Evolutionary conservation across 2,797 vertebrate genomes (phyloP), one percentile per base, ranked within the genome.

Genomic region (Leuciscus waleckii): DNA sequence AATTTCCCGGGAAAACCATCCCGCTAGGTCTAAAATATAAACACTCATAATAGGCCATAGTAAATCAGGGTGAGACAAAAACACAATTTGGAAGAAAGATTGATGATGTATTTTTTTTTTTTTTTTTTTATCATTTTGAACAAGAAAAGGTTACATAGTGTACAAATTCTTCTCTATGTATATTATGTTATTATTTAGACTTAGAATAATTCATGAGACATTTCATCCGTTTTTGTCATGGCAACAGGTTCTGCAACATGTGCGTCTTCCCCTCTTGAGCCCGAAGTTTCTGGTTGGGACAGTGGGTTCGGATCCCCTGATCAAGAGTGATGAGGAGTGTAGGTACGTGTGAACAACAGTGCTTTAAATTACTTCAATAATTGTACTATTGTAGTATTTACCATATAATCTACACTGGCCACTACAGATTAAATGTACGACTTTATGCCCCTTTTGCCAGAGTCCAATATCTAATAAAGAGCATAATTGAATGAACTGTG

Each of bases 211-310:
- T 32, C 1, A 78, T 46, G 14, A 46, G 37, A n/a, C 19, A 2
- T 3, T 6, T 23, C 41, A 8, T 46, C 26, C 41, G 37, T 37
- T n/a, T 76, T 49, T 61, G 39, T 77, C 21, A 63, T 76, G 19
- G 49, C 46, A 85, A 17, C 54, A 99, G 98, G 98, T 99, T 39
- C 93, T 99, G 69, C 98, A 99, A 86, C 98, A 99, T 1, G 98
- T 99, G 75, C 97, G 98, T 19, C 93, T 99, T 77, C 98, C 98
- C 0, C 93, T 99, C 79, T 96, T 99, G 80, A 99, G 98, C 90
- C 98, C 98, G 68, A 99, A 99, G 92, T 99, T 99, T 89, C 94
- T 99, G 86, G 98, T 99, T 88, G 98, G 98, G 85, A 99, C 98
- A 0, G 98, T 99, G 78, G 98, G 98, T 58, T 99, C 98, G 63